These are phyloP conservation scores for Merodon equestris DNA, from an alignment of 2,888 invertebrate species.

Conservation along the genomic window DNA sequence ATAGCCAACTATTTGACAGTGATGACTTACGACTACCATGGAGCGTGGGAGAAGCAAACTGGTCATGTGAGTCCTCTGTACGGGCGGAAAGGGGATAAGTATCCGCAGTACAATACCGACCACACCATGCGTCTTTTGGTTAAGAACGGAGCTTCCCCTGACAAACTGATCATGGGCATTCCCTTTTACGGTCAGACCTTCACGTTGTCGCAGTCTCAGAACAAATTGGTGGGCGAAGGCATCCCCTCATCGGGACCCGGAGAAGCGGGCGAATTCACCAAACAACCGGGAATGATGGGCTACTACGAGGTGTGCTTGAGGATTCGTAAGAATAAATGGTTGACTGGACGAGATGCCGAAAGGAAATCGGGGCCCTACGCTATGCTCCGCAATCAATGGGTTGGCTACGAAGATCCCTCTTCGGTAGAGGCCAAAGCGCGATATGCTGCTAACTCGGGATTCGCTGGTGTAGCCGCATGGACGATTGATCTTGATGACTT, in stretches of 20 bases:
- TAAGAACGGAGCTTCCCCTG: slow-evolving; percentile 86
- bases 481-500: slow-evolving; percentile 94
- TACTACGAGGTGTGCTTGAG: slow-evolving; percentile 91
- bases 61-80: slow-evolving; percentile 90
- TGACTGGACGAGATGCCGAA: slow-evolving; percentile 82
- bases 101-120: slow-evolving; percentile 89
- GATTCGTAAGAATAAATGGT: slow-evolving; percentile 85
- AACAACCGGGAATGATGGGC: slow-evolving; percentile 92
- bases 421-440: slow-evolving; percentile 88
- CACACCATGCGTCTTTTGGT: slow-evolving; percentile 89
- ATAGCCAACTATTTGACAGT: slow-evolving; percentile 89
- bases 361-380: slow-evolving; percentile 85
- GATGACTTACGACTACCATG: slow-evolving; percentile 94
- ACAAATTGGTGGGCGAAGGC: slow-evolving; percentile 80
- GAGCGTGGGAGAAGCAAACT: slow-evolving; percentile 90
- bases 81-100: slow-evolving; percentile 83
- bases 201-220: slow-evolving; percentile 80
- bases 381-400: slow-evolving; percentile 90
- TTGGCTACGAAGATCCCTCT: slow-evolving; percentile 90
- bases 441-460: slow-evolving; percentile 86
- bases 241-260: slow-evolving; percentile 87
- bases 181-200: slow-evolving; percentile 95
- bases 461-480: slow-evolving; percentile 92
- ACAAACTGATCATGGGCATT: slow-evolving; percentile 88
- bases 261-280: slow-evolving; percentile 88